Evolutionary conservation across 2,888 invertebrate species (phyloP), one percentile per base, ranked within the genome.

Genomic region (Orchestes rusci): DNA sequence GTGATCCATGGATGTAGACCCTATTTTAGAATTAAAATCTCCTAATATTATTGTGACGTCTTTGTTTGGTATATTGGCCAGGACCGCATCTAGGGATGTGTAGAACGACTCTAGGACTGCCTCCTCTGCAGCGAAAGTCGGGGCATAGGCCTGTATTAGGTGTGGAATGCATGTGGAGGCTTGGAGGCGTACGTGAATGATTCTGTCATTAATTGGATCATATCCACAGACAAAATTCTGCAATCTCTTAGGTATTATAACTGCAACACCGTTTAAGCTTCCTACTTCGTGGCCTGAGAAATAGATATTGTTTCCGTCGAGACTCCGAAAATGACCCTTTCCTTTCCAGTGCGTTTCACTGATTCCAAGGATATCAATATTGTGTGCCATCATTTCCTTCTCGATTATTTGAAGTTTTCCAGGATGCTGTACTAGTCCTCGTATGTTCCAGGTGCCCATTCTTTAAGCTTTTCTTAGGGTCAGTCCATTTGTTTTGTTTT

Each of bases 11-110:
- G 8, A n/a, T n/a, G 31, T 31, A 13, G 31, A 10, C 8, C 31
- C 31, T 31, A 31, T 31, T 31, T 31, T 31, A 13, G 31, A 31
- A 12, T 31, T 31, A 12, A 31, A 31, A 31, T 31, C 31, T 31
- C 31, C 31, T 12, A 31, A 31, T 31, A 31, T 31, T 10, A 31
- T 31, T 31, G 31, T 31, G 12, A 31, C 12, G 13, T 31, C 31
- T 31, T 7, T 31, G 31, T 12, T 31, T 10, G 31, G 12, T 17
- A 29, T 3, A 16, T 16, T 12, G 33, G 13, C 31, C 8, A 31
- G 2, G 1, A n/a, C 12, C 8, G 31, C 13, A 31, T 31, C 31
- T 31, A 31, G 31, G 13, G 31, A 7, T 13, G 31, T 31, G 13
- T 31, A 31, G 13, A 31, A 31, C 8, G 8, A 7, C 13, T 31